Evolutionary conservation across 2,113 vertebrate species (phyloP).

Genomic region (Desmodus rotundus): DNA sequence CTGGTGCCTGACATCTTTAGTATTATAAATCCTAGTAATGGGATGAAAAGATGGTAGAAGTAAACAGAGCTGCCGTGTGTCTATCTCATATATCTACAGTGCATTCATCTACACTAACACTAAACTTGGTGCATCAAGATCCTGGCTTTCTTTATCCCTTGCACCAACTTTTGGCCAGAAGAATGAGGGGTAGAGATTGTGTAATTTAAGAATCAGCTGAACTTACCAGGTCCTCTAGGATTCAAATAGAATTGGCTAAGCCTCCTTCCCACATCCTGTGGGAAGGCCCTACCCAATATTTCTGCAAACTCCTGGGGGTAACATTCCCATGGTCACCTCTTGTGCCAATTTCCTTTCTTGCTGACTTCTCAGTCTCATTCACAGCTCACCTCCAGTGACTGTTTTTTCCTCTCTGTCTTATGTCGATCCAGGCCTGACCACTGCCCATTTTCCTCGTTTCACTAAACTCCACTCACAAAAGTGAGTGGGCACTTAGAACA

Average conservation of each 20-base stretch:
- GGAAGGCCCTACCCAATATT: neutral
- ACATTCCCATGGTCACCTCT: conserved; percentile 2
- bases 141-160: neutral
- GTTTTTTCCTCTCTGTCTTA: neutral
- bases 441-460: neutral
- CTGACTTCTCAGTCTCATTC: neutral
- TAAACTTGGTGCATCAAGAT: neutral
- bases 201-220: neutral
- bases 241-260: neutral
- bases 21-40: too few relatives aligned
- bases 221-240: neutral
- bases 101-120: neutral
- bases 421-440: neutral
- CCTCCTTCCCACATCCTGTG: conserved; percentile 61
- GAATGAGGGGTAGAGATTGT: neutral
- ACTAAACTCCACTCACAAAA: neutral
- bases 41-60: accelerated
- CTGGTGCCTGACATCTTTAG: neutral
- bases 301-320: neutral
- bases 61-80: neutral
- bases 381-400: neutral
- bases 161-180: neutral
- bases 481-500: neutral
- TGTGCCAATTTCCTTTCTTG: neutral
- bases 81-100: too few relatives aligned